phyloP scores from a whole-genome alignment of 2,113 vertebrate genomes.

The Hydropotes inermis region DNA sequence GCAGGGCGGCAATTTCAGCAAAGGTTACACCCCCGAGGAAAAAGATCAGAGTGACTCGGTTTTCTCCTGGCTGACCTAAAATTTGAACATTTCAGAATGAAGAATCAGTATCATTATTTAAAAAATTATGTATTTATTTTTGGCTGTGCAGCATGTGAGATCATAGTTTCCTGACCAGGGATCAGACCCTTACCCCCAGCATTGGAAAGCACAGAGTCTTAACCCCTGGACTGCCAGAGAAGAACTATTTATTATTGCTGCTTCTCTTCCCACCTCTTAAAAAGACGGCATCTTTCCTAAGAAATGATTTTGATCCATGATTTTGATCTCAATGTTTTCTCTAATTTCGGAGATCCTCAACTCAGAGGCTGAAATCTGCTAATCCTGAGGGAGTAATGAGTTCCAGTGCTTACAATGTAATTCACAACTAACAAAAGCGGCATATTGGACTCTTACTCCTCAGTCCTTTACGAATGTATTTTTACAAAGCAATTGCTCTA shows the following conservation, averaged over 20 bases:
- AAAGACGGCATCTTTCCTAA: neutral
- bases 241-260: neutral
- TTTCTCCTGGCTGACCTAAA: slow-evolving; percentile 96
- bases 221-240: neutral
- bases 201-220: neutral
- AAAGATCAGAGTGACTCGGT: slow-evolving; percentile 94
- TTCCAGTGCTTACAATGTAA: neutral
- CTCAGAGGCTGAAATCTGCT: neutral
- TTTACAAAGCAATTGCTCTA: neutral
- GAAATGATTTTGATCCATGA: neutral
- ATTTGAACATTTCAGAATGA: slow-evolving; percentile 18
- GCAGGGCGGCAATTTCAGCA: slow-evolving; percentile 94
- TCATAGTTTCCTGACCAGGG: neutral
- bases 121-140: neutral
- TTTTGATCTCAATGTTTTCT: neutral
- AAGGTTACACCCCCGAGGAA: slow-evolving; percentile 97
- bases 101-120: neutral
- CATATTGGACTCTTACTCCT: neutral
- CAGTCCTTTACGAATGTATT: neutral
- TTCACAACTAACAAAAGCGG: neutral
- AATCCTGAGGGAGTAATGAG: neutral
- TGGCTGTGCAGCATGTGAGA: neutral
- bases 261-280: neutral
- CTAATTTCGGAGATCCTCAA: neutral
- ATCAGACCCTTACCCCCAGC: neutral